These are phyloP conservation scores for Cyprinus carpio DNA, from an alignment of 2,113 vertebrate species.

Conservation along the genomic window DNA sequence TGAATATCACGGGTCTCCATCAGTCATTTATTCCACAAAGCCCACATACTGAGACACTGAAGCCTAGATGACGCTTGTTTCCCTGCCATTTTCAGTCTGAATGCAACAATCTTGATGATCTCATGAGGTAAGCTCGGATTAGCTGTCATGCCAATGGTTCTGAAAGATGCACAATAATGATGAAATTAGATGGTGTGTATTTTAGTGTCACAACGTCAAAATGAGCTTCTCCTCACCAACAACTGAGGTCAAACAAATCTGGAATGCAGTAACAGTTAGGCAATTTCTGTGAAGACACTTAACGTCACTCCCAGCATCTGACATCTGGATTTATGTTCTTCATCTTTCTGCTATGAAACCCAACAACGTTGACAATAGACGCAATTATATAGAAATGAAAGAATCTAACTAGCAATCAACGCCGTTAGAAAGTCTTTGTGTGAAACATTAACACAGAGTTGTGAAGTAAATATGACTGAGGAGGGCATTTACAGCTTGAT, in stretches of 20 bases:
- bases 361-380: slow-evolving; percentile 1
- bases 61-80: neutral
- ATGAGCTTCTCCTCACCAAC: slow-evolving; percentile 17
- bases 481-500: neutral
- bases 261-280: slow-evolving; percentile 44
- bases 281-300: slow-evolving; percentile 18
- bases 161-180: slow-evolving; percentile 41
- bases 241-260: slow-evolving; percentile 30
- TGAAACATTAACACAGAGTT: neutral
- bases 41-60: slow-evolving; percentile 1
- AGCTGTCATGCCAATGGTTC: slow-evolving; percentile 52
- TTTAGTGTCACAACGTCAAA: slow-evolving; percentile 24
- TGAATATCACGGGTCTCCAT: neutral
- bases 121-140: slow-evolving; percentile 50
- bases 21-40: slow-evolving; percentile 1
- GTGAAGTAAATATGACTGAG: slow-evolving; percentile 18
- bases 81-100: slow-evolving; percentile 39
- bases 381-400: neutral
- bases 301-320: neutral
- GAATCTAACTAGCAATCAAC: slow-evolving; percentile 17
- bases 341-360: neutral
- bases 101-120: slow-evolving; percentile 53
- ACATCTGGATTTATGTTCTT: neutral
- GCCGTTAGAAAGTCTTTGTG: neutral
- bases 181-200: slow-evolving; percentile 37